Evolutionary conservation across 1,140 invertebrate genomes (phyloP).

Genomic region (Holotrichia oblita): DNA sequence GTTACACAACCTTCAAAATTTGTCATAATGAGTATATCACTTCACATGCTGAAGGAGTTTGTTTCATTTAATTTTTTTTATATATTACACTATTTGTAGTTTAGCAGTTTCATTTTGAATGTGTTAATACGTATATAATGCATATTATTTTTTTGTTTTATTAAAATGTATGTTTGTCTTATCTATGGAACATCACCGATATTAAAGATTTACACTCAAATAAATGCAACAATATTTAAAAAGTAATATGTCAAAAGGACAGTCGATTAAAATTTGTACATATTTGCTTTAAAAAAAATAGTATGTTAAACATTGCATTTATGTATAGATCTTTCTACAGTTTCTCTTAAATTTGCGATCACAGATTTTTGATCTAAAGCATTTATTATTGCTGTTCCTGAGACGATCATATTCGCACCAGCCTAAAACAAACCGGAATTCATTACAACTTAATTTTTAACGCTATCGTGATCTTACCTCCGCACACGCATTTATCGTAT

Average conservation of each 20-base stretch:
- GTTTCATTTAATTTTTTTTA: conserved; percentile 23
- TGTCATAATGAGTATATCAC: conserved; percentile 18
- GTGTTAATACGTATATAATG: conserved; percentile 27
- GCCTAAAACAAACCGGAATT: conserved; percentile 69
- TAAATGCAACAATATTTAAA: conserved; percentile 31
- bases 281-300: background rate
- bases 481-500: conserved; percentile 89
- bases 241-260: conserved; percentile 29
- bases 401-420: conserved; percentile 98
- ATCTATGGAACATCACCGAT: conserved; percentile 23
- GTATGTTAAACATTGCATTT: conserved; percentile 61
- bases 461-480: conserved; percentile 68
- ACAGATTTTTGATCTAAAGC: conserved; percentile 82
- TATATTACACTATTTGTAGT: conserved; percentile 16
- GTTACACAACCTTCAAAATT: conserved; percentile 35
- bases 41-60: conserved; percentile 31
- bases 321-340: conserved; percentile 71
- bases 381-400: conserved; percentile 92
- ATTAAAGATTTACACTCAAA: conserved; percentile 27
- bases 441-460: background rate
- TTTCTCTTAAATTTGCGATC: conserved; percentile 78
- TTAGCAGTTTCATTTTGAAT: conserved; percentile 9
- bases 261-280: conserved; percentile 39
- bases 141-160: conserved; percentile 23
- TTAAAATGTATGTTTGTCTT: too few species aligned